Base-by-base conservation (phyloP, 1,140 invertebrate species). In the Drosophila takahashii region DNA sequence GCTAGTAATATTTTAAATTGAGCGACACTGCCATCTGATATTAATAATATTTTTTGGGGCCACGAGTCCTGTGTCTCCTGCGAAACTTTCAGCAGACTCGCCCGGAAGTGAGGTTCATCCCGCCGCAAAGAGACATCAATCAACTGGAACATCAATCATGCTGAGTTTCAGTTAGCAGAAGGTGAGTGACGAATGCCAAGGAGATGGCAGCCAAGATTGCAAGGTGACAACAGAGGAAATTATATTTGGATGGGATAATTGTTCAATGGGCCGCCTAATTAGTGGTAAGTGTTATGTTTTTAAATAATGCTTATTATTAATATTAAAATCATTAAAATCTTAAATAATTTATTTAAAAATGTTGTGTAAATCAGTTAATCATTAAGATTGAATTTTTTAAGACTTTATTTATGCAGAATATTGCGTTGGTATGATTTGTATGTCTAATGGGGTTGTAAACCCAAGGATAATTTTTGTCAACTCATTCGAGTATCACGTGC, bases 71-170 rank as follows among this genome's bases (percentile, higher is more conserved):
- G 53, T 69, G 36, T 73, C 13, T 37, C 37, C 18, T 29, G 16
- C 22, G 57, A 78, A 86, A 81, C 50, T 86, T 87, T 86, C 41
- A 75, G 74, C 75, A 60, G 58, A 69, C 41, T 45, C 54, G 48
- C 42, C 39, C 26, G 44, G 15, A 42, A 15, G 41, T 61, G 41
- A 15, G 59, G 64, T 70, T 69, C 27, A 69, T 69, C 39, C 32
- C n/a, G 66, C 50, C 50, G 27, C 64, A 70, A 70, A 39, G 62
- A 50, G 52, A 57, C 79, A 87, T 87, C 83, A 69, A 89, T 87
- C 83, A 86, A 74, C 57, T 53, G 27, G 13, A 47, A 44, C 79
- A 86, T 86, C 83, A 87, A 86, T 86, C 83, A 86, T 53, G 6
- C 16, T 10, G 34, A 11, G 41, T 7, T 56, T 69, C 18, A 47